Evolutionary conservation across 2,797 vertebrate species (phyloP).

Genomic region (Sebastes steindachneri): DNA sequence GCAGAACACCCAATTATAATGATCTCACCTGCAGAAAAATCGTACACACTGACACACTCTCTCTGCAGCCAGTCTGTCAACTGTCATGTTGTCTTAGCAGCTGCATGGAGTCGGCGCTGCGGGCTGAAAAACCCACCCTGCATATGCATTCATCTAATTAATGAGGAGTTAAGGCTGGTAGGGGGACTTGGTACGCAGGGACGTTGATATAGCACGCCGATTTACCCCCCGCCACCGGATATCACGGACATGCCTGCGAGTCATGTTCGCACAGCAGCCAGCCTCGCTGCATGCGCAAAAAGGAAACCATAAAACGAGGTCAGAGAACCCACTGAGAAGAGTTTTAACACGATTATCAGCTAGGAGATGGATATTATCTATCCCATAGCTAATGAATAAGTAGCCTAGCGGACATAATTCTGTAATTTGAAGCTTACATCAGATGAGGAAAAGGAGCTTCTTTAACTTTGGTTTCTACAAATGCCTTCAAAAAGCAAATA

Average conservation of each 20-base stretch:
- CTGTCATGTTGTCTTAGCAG: slow-evolving; percentile 45
- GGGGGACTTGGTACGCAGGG: slow-evolving; percentile 27
- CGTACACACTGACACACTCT: not conserved
- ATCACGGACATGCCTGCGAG: slow-evolving; percentile 60
- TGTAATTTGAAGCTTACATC: not conserved
- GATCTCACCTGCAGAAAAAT: slow-evolving; percentile 22
- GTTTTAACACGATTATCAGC: slow-evolving; percentile 44
- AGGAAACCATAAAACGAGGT: slow-evolving; percentile 51
- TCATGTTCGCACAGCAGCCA: slow-evolving; percentile 61
- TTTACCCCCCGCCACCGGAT: slow-evolving; percentile 70
- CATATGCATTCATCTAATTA: slow-evolving; percentile 62
- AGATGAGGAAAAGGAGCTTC: not conserved
- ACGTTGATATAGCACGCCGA: slow-evolving; percentile 64
- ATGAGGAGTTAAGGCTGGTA: slow-evolving; percentile 59
- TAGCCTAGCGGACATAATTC: not conserved
- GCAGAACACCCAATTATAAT: not conserved
- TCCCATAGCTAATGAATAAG: slow-evolving; percentile 31
- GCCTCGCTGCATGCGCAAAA: slow-evolving; percentile 32
- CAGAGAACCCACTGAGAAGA: slow-evolving; percentile 51
- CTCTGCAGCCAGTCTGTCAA: slow-evolving; percentile 21
- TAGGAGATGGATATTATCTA: slow-evolving; percentile 24
- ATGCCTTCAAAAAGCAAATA: not conserved
- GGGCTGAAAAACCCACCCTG: slow-evolving; percentile 23
- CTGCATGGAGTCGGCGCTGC: slow-evolving; percentile 30
- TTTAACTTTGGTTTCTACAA: not conserved